phyloP scores from a whole-genome alignment of 1,140 invertebrate genomes.

The Glomeris maerens region DNA sequence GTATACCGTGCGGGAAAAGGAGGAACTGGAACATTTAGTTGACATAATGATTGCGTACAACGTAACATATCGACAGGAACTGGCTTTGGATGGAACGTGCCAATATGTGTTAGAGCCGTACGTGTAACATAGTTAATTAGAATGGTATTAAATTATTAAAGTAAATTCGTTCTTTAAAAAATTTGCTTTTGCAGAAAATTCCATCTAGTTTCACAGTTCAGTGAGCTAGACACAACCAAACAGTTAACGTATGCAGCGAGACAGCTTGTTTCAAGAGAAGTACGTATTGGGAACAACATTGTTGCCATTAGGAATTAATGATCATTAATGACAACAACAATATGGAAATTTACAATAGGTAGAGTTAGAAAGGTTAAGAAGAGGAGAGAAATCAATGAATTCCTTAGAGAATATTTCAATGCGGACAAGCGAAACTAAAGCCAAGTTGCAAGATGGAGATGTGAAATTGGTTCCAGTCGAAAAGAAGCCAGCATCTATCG shows the following conservation, averaged over 20 bases:
- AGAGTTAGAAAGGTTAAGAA: constrained; percentile 3
- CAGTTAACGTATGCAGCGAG: constrained; percentile 49
- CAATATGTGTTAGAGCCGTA: constrained; percentile 68
- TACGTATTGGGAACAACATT: too few species aligned
- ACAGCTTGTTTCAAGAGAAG: constrained; percentile 62
- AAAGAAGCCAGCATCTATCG: too few species aligned
- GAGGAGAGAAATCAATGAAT: too few species aligned
- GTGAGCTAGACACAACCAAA: constrained; percentile 7
- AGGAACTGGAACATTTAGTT: constrained; percentile 52
- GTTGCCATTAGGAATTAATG: too few species aligned
- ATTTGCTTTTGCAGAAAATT: not conserved
- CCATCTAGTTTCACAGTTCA: not conserved
- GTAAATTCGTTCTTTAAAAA: constrained; percentile 2
- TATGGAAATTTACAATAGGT: not conserved
- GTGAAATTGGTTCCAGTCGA: too few species aligned
- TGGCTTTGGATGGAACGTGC: constrained; percentile 59
- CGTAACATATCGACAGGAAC: constrained; percentile 67
- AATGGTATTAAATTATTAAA: not conserved
- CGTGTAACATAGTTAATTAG: constrained; percentile 25
- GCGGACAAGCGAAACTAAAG: constrained; percentile 8
- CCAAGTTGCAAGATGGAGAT: not conserved
- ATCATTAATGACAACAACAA: constrained; percentile 3
- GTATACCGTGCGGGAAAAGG: constrained; percentile 58
- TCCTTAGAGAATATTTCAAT: not conserved
- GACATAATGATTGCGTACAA: constrained; percentile 78